Base-by-base conservation (phyloP, 2,797 vertebrate genomes). In the Gymnodraco acuticeps region DNA sequence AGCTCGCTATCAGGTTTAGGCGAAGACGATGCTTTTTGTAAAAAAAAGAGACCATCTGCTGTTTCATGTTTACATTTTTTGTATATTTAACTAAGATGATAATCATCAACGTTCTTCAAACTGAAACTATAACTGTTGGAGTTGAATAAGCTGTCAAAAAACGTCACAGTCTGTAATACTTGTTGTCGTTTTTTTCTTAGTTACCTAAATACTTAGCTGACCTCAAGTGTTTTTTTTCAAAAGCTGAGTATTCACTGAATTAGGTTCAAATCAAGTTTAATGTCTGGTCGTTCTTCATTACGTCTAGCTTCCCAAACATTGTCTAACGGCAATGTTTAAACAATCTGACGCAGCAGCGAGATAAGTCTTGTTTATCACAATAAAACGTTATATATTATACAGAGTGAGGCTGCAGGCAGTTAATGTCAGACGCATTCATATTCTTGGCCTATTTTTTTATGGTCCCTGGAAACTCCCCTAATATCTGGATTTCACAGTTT, bases 391-490 rank as follows among this genome's bases (percentile, higher is more conserved):
- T 56, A 41, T n/a, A 20, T 14, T 3, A 61, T 31, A n/a, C 20
- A n/a, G 7, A 50, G 13, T 20, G 12, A 19, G 38, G 20, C 10
- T 23, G 17, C 38, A 33, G 46, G 47, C 38, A 14, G 33, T 45
- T 23, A 14, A 48, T 33, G 20, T 53, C 6, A 5, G 42, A 54
- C 51, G n/a, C 20, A n/a, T 53, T 5, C 33, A n/a, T 47, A 17
- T 46, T 43, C 59, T 45, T 50, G 38, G 38, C 53, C 31, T 61
- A 10, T 65, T 20, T 41, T 52, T 71, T 64, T 17, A n/a, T 70
- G 75, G 68, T 51, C 23, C 46, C 66, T 73, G 64, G 73, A 78
- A 87, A 75, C 66, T 68, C 65, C 75, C 38, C 27, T 56, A 14
- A 70, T 70, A 64, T 67, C 19, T 74, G 41, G 46, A 77, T 75